These are phyloP conservation scores for Rhadinocentrus ornatus DNA, from an alignment of 2,797 vertebrate species.

Conservation along the genomic window DNA sequence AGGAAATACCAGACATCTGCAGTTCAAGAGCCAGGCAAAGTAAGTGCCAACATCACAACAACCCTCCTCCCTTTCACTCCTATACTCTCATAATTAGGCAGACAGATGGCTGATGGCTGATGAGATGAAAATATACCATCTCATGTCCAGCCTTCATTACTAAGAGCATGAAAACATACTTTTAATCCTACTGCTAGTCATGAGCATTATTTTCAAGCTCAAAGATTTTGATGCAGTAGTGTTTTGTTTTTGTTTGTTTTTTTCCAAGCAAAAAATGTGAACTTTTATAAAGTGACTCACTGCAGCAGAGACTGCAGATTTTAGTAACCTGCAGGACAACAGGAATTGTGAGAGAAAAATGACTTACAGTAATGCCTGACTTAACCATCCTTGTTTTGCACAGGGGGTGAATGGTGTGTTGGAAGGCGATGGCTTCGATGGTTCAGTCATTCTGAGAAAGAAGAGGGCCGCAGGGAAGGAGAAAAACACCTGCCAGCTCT, in stretches of 20 bases:
- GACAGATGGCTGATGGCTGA: conserved; percentile 41
- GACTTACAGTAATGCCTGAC: background rate
- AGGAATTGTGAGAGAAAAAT: background rate
- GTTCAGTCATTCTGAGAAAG: conserved; percentile 88
- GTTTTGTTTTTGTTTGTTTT: background rate
- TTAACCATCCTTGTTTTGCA: conserved; percentile 15
- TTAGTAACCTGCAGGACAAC: background rate
- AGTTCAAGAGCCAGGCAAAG: conserved; percentile 82
- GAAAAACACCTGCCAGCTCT: conserved; percentile 95
- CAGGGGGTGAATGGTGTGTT: conserved; percentile 50
- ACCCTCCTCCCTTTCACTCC: conserved; percentile 6
- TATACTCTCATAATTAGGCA: conserved; percentile 27
- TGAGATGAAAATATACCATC: conserved; percentile 19
- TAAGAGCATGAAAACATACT: background rate
- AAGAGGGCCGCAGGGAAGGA: conserved; percentile 89
- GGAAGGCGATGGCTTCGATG: conserved; percentile 59
- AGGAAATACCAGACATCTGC: conserved; percentile 90
- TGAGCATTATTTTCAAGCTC: no score
- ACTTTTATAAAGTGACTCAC: background rate
- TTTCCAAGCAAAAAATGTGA: background rate
- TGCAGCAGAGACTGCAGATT: background rate
- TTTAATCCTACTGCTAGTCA: no score
- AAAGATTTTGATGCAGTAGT: background rate
- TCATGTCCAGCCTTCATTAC: conserved; percentile 2
- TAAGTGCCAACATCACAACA: conserved; percentile 67